These are phyloP conservation scores for Micrastur ruficollis DNA, from an alignment of 2,797 vertebrate genomes.

Conservation along the genomic window DNA sequence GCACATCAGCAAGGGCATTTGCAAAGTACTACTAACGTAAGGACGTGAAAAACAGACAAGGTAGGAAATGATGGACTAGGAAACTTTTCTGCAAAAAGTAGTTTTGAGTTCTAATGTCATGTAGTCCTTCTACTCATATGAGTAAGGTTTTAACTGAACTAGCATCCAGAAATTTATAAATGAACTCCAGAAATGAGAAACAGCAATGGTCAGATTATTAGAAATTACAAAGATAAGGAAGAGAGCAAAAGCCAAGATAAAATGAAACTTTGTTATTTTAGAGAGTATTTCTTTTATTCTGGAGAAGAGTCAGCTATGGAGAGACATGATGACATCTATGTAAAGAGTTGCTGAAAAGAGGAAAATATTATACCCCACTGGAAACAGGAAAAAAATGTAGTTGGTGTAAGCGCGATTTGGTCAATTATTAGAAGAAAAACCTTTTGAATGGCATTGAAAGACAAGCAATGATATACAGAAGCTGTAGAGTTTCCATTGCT, in stretches of 20 bases:
- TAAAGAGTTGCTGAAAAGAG: neutral
- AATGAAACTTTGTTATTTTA: neutral
- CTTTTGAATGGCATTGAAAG: neutral
- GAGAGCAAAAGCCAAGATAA: neutral
- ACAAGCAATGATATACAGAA: conserved; percentile 29
- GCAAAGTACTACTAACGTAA: neutral
- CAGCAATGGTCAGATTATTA: neutral
- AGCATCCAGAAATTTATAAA: neutral
- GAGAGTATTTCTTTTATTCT: neutral
- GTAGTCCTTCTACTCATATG: neutral
- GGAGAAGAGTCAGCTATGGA: neutral
- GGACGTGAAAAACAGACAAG: neutral
- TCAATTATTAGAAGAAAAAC: neutral
- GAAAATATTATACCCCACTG: neutral
- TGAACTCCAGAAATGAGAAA: neutral
- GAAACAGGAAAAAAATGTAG: neutral
- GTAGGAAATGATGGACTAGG: neutral
- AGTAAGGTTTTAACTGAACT: neutral
- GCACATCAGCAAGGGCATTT: neutral
- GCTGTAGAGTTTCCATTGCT: neutral
- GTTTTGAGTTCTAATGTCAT: neutral
- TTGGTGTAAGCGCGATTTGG: neutral
- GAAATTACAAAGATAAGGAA: neutral
- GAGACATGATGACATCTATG: neutral
- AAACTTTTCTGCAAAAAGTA: neutral